Conservation (phyloP, 2,888 invertebrate genomes). For the Nemotelus nigrinus region DNA sequence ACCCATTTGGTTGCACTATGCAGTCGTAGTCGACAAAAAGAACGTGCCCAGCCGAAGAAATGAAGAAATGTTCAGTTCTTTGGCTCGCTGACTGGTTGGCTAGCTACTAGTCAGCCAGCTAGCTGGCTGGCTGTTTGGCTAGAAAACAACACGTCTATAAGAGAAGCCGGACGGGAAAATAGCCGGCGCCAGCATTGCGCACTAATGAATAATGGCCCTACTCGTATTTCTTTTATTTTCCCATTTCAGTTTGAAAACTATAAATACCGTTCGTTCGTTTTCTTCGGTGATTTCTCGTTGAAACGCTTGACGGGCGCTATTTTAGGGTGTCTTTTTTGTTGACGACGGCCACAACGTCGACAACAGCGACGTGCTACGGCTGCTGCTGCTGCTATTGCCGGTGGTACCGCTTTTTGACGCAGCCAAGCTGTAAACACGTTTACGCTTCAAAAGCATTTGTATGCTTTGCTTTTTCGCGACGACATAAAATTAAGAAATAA, state of each 20-base stretch:
- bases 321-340: slow-evolving; percentile 15
- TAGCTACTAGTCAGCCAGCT: no score
- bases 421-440: slow-evolving; percentile 27
- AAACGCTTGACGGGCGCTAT: slow-evolving; percentile 27
- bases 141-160: no score
- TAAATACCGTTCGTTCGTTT: slow-evolving; percentile 46
- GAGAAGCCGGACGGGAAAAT: slow-evolving; percentile 49
- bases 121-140: no score
- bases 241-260: slow-evolving; percentile 47
- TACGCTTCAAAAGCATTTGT: slow-evolving; percentile 17
- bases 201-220: slow-evolving; percentile 46
- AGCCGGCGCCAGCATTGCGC: slow-evolving; percentile 50
- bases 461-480: neutral
- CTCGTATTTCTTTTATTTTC: slow-evolving; percentile 46
- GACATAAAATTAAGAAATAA: slow-evolving; percentile 7
- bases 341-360: neutral
- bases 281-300: slow-evolving; percentile 24
- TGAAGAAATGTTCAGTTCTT: neutral
- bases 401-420: neutral
- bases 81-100: no score
- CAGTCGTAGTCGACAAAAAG: neutral
- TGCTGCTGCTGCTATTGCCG: no score
- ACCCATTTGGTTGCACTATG: neutral
- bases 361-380: neutral
- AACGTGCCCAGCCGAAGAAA: slow-evolving; percentile 16